These are phyloP conservation scores for Poliocrania exsul DNA, from an alignment of 2,797 vertebrate species.

Conservation along the genomic window DNA sequence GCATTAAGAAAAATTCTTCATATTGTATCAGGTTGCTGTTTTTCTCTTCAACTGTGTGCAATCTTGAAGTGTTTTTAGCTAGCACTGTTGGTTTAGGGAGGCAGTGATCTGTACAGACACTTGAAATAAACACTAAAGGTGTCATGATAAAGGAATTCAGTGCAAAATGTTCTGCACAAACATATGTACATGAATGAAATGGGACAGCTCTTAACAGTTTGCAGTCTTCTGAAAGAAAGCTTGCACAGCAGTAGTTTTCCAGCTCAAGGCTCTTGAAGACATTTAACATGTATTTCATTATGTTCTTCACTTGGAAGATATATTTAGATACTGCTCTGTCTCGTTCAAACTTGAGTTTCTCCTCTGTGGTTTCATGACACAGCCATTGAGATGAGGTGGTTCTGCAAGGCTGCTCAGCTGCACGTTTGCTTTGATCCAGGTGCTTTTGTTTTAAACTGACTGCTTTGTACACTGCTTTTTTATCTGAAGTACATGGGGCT, in stretches of 20 bases:
- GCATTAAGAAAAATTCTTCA: background rate
- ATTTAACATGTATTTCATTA: background rate
- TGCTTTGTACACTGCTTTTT: background rate
- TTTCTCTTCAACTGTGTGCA: background rate
- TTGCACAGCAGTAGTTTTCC: background rate
- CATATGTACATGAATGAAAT: background rate
- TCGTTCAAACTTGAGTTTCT: background rate
- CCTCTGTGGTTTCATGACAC: background rate
- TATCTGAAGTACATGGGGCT: background rate
- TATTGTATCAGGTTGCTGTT: background rate
- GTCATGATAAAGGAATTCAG: background rate
- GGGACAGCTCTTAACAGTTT: background rate
- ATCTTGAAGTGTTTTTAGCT: background rate
- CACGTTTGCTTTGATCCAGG: background rate
- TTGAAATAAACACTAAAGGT: conserved; percentile 29
- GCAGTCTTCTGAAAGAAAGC: background rate
- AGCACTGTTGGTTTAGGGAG: background rate
- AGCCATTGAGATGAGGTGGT: background rate
- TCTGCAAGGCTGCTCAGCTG: background rate
- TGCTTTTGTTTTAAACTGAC: conserved; percentile 2
- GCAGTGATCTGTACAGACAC: background rate
- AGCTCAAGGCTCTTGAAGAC: background rate
- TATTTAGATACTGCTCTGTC: background rate
- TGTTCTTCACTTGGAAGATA: background rate
- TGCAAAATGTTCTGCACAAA: background rate